These are phyloP conservation scores for Chaetogeoica ovagalla DNA, from an alignment of 2,888 invertebrate species.

Conservation along the genomic window DNA sequence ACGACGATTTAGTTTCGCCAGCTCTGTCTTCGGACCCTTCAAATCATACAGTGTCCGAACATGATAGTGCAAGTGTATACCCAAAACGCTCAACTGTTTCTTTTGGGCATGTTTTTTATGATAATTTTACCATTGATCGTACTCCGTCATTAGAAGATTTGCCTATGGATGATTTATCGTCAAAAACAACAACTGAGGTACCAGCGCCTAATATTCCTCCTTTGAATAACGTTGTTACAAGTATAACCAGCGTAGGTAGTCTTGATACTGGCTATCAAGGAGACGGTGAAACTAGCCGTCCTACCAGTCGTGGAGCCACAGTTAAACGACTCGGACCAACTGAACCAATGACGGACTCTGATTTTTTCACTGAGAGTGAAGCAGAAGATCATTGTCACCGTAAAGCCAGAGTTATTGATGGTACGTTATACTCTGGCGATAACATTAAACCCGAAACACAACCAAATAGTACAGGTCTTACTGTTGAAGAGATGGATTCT, in stretches of 20 bases:
- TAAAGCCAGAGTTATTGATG: conserved; percentile 83
- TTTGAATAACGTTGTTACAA: conserved; percentile 74
- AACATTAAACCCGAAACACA: conserved; percentile 51
- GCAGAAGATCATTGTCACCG: conserved; percentile 73
- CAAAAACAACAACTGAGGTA: conserved; percentile 53
- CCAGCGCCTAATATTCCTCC: conserved; percentile 57
- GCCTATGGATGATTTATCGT: conserved; percentile 67
- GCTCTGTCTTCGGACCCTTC: conserved; percentile 54
- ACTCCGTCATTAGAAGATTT: conserved; percentile 85
- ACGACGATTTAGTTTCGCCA: conserved; percentile 51
- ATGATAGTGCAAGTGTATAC: conserved; percentile 54
- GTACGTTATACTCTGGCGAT: conserved; percentile 70
- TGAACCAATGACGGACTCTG: conserved; percentile 86
- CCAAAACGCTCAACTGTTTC: conserved; percentile 51
- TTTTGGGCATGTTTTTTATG: conserved; percentile 48
- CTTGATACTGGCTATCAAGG: conserved; percentile 93
- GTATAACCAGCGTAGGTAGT: conserved; percentile 88
- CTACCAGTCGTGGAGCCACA: conserved; percentile 78
- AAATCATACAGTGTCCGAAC: conserved; percentile 55
- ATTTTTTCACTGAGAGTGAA: conserved; percentile 88
- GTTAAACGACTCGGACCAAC: conserved; percentile 55
- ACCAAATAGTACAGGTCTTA: conserved; percentile 59
- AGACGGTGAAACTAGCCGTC: conserved; percentile 85
- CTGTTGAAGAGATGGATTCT: conserved; percentile 83
- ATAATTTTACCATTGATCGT: conserved; percentile 64